A percentile compares a stretch with the other conserved stretches of the same genome.
phyloP scores from a whole-genome alignment of 2,888 invertebrate species.

The Drosophila niveifrons region DNA sequence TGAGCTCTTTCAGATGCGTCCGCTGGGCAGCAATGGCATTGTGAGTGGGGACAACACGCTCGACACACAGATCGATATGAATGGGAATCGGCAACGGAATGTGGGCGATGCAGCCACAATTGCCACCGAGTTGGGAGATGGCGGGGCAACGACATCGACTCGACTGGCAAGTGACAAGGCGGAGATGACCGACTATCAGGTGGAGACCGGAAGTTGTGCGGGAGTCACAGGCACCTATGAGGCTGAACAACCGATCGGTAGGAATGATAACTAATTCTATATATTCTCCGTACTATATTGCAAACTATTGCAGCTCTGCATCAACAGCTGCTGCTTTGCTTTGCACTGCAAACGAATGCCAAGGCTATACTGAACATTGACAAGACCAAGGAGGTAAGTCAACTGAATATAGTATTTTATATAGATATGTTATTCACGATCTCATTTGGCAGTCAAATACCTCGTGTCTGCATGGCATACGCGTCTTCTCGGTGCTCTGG shows the following conservation, averaged over 20 bases:
- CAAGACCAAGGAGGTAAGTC: slow-evolving; percentile 83
- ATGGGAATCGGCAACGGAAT: slow-evolving; percentile 70
- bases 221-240: slow-evolving; percentile 75
- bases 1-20: slow-evolving; percentile 85
- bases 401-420: too few relatives aligned
- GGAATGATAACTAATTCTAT: not conserved
- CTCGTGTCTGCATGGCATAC: slow-evolving; percentile 91
- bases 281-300: not conserved
- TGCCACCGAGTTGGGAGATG: slow-evolving; percentile 28
- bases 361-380: slow-evolving; percentile 91
- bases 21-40: slow-evolving; percentile 77
- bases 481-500: slow-evolving; percentile 92
- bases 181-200: slow-evolving; percentile 74
- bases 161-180: slow-evolving; percentile 40
- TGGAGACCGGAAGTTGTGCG: slow-evolving; percentile 74
- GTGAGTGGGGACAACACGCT: slow-evolving; percentile 66
- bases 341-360: slow-evolving; percentile 91
- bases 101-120: slow-evolving; percentile 24
- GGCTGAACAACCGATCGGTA: slow-evolving; percentile 79
- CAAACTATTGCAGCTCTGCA: slow-evolving; percentile 70
- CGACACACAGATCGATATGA: slow-evolving; percentile 74
- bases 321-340: slow-evolving; percentile 88
- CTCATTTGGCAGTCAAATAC: slow-evolving; percentile 87
- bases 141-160: slow-evolving; percentile 46
- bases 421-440: too few relatives aligned